phyloP scores from a whole-genome alignment of 2,113 vertebrate species.

The Pionites leucogaster region DNA sequence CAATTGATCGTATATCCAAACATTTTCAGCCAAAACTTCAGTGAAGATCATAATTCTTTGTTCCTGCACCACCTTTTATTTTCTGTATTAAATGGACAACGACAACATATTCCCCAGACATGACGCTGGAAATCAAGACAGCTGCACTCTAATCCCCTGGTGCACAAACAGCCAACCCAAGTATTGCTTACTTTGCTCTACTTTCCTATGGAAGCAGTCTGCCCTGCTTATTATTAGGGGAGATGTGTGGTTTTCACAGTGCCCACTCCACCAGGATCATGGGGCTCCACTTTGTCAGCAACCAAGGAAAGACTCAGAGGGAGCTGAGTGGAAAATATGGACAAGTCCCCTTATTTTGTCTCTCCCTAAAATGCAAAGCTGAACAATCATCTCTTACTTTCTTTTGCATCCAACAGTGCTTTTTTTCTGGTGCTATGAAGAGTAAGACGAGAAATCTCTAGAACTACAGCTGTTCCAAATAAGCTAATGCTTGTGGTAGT shows the following conservation, averaged over 20 bases:
- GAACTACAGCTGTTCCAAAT: not conserved
- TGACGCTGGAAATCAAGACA: not conserved
- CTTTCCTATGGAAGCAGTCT: not conserved
- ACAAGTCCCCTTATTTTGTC: not conserved
- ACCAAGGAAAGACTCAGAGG: not conserved
- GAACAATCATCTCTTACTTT: not conserved
- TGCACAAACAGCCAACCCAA: not conserved
- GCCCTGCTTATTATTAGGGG: too few species aligned
- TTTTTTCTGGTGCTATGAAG: not conserved
- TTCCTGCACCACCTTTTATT: not conserved
- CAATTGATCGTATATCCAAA: not conserved
- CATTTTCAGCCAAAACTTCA: slow-evolving; percentile 18
- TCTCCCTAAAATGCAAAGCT: not conserved
- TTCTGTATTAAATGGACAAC: not conserved
- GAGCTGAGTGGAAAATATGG: not conserved
- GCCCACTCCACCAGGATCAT: not conserved
- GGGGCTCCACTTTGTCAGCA: not conserved
- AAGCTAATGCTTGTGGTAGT: accelerated
- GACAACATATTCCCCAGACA: not conserved
- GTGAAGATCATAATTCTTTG: not conserved
- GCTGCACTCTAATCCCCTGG: accelerated
- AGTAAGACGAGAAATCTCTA: not conserved
- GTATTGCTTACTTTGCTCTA: not conserved
- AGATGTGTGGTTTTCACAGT: not conserved
- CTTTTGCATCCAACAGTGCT: not conserved